phyloP scores from a whole-genome alignment of 2,888 invertebrate species.

The Agonum fuliginosum region DNA sequence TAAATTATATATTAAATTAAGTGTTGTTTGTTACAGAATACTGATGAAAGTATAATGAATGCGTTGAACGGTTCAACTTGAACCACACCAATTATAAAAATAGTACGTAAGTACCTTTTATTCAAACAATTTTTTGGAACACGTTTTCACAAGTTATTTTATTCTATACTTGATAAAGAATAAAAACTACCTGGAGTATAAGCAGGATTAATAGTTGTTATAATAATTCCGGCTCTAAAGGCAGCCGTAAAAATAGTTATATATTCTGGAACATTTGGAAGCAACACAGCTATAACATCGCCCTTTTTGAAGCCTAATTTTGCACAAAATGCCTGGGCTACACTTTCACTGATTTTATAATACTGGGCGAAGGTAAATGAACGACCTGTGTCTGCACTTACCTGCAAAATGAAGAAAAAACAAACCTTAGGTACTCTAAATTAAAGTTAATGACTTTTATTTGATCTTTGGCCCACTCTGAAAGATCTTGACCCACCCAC shows the following conservation, averaged over 20 bases:
- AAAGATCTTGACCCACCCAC: too few relatives aligned
- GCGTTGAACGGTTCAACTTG: too few relatives aligned
- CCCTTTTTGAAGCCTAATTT: conserved; percentile 78
- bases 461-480: too few relatives aligned
- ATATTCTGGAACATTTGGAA: conserved; percentile 84
- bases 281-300: conserved; percentile 79
- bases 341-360: conserved; percentile 5
- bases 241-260: conserved; percentile 78
- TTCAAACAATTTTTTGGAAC: too few relatives aligned
- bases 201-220: conserved; percentile 81
- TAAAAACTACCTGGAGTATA: conserved; percentile 73
- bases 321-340: conserved; percentile 58
- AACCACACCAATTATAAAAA: too few relatives aligned
- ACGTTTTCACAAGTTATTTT: too few relatives aligned
- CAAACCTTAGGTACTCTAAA: neutral
- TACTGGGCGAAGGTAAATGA: conserved; percentile 22
- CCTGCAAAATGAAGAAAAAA: neutral
- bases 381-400: conserved; percentile 35
- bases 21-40: too few relatives aligned
- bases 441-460: neutral
- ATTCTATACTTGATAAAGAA: neutral
- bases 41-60: too few relatives aligned
- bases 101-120: too few relatives aligned
- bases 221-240: conserved; percentile 79
- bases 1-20: too few relatives aligned